These are phyloP conservation scores for Clamator glandarius DNA, from an alignment of 2,797 vertebrate genomes.

Conservation along the genomic window DNA sequence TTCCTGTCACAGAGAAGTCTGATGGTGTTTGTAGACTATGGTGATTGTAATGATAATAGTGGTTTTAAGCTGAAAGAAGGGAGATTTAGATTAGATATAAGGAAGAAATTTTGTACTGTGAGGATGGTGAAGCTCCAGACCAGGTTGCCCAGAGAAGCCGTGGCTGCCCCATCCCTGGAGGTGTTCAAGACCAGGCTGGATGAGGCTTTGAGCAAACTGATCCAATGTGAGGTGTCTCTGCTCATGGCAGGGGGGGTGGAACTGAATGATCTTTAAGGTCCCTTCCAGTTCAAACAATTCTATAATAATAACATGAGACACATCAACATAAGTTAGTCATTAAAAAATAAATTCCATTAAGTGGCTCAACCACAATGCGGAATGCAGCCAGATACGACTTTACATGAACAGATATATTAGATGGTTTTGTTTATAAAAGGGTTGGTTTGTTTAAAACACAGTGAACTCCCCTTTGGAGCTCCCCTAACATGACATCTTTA, in stretches of 20 bases:
- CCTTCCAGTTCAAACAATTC: no score
- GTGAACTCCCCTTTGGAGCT: not conserved
- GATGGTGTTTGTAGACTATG: not conserved
- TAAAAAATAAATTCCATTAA: not conserved
- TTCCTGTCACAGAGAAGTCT: not conserved
- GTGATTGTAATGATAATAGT: not conserved
- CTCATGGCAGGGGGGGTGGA: no score
- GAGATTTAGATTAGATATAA: no score
- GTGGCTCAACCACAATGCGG: not conserved
- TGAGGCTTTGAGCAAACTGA: no score
- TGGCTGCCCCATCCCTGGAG: no score
- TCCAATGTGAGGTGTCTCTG: no score
- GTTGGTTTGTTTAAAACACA: not conserved
- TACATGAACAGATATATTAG: not conserved
- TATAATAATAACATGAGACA: not conserved
- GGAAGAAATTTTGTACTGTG: no score
- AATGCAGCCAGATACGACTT: not conserved
- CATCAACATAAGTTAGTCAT: not conserved
- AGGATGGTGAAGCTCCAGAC: no score
- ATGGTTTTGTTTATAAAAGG: not conserved
- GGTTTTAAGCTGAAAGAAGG: no score
- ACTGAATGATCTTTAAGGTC: no score
- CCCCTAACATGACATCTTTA: not conserved
- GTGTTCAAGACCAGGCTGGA: no score
- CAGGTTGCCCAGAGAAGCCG: no score